These are phyloP conservation scores for Zaprionus ghesquierei DNA, from an alignment of 1,140 invertebrate species.

Conservation along the genomic window DNA sequence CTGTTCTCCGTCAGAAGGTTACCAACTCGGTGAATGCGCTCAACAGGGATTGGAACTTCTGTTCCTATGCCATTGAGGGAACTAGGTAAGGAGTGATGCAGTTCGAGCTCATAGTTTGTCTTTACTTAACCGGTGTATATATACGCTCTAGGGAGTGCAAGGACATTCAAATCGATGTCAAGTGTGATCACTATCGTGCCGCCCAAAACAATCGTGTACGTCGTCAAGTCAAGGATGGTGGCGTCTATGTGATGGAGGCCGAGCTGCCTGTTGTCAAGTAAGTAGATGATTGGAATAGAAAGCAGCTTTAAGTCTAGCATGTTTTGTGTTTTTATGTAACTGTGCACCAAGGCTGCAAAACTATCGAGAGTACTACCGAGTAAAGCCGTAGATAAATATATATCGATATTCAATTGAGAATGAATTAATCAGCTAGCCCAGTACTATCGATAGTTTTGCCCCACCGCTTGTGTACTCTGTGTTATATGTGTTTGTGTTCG, in stretches of 20 bases:
- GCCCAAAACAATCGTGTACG: constrained; percentile 85
- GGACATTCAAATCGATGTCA: constrained; percentile 93
- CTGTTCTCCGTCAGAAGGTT: constrained; percentile 93
- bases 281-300: constrained; percentile 77
- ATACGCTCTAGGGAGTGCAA: constrained; percentile 90
- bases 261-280: constrained; percentile 92
- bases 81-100: constrained; percentile 68
- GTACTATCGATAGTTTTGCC: constrained; percentile 4
- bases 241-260: constrained; percentile 90
- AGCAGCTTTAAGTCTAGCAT: neutral
- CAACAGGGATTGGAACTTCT: constrained; percentile 97
- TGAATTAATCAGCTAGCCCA: neutral
- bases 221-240: constrained; percentile 87
- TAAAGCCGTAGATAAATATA: neutral
- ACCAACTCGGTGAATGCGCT: constrained; percentile 93
- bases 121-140: neutral
- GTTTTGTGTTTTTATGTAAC: neutral
- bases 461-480: constrained; percentile 45
- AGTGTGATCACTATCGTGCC: constrained; percentile 89
- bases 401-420: neutral
- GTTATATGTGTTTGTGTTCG: constrained; percentile 59
- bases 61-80: constrained; percentile 91
- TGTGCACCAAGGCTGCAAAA: neutral
- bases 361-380: neutral
- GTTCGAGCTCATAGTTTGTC: neutral